Percentiles rank a stretch among this genome's conserved stretches.
Evolutionary conservation across 2,797 vertebrate species (phyloP).

Genomic region (Pipistrellus kuhlii): DNA sequence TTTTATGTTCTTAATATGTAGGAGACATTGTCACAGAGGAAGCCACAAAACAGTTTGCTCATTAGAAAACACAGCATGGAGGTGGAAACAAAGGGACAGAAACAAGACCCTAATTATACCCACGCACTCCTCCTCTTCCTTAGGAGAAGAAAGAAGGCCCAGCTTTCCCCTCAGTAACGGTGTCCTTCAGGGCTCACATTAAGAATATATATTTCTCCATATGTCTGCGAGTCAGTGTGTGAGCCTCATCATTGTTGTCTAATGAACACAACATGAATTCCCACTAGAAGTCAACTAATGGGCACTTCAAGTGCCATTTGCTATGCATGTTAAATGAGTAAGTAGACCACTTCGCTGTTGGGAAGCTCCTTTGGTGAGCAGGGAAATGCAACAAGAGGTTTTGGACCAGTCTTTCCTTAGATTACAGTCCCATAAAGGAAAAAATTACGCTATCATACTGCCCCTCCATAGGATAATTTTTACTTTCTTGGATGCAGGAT

Average conservation of each 20-base stretch:
- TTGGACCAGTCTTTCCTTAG: conserved; percentile 24
- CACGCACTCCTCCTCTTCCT: conserved; percentile 73
- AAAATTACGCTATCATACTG: background rate
- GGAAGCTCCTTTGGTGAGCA: conserved; percentile 51
- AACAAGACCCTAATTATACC: conserved; percentile 76
- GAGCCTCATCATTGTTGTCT: conserved; percentile 62
- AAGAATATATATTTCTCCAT: conserved; percentile 73
- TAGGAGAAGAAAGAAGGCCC: conserved; percentile 34
- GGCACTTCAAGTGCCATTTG: conserved; percentile 72
- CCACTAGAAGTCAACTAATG: conserved; percentile 75
- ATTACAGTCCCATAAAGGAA: conserved; percentile 49
- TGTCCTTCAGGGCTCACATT: conserved; percentile 65
- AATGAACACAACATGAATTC: conserved; percentile 78
- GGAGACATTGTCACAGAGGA: conserved; percentile 74
- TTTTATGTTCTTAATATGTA: conserved; percentile 83
- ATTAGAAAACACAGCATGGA: conserved; percentile 81
- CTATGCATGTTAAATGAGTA: conserved; percentile 70
- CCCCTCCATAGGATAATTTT: background rate
- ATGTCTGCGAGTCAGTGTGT: conserved; percentile 61
- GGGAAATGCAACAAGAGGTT: background rate
- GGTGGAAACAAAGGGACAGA: conserved; percentile 67
- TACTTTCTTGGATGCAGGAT: conserved; percentile 3
- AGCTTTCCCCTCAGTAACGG: conserved; percentile 19
- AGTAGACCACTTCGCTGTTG: conserved; percentile 56
- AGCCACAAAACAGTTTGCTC: conserved; percentile 79